Evolutionary conservation across 2,113 vertebrate genomes (phyloP).

Genomic region (Todiramphus saurophagus): DNA sequence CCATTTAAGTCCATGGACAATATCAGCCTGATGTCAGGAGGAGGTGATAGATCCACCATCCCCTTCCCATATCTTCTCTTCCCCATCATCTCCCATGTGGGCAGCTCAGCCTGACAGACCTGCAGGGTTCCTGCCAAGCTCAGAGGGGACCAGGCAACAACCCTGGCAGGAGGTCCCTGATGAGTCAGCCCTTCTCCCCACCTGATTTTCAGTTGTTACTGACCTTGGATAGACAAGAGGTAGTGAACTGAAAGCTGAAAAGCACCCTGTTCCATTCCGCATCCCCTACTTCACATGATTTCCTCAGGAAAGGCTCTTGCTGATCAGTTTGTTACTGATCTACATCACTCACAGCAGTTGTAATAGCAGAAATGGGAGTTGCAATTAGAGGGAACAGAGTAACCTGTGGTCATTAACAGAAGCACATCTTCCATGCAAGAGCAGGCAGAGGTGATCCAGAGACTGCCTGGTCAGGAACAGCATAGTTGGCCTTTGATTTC

Average conservation of each 20-base stretch:
- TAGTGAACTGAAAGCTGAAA: neutral
- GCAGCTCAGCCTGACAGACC: neutral
- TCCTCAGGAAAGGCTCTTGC: neutral
- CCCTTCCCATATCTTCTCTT: neutral
- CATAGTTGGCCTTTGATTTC: neutral
- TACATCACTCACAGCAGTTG: neutral
- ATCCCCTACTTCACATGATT: neutral
- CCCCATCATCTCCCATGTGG: neutral
- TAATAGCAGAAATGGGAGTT: neutral
- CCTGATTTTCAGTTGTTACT: neutral
- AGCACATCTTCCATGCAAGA: neutral
- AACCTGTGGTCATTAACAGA: neutral
- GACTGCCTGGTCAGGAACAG: neutral
- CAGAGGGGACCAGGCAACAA: neutral
- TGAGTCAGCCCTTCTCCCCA: neutral
- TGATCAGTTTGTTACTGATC: constrained; percentile 17
- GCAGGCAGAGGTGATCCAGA: neutral
- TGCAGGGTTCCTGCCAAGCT: neutral
- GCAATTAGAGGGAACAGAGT: neutral
- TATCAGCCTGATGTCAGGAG: neutral
- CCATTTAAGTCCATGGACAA: neutral
- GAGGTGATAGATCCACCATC: neutral
- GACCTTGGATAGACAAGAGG: neutral
- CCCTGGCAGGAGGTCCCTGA: fast-evolving
- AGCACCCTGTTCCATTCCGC: neutral